Base-by-base conservation (phyloP, 2,888 invertebrate species). In the Diloba caeruleocephala region DNA sequence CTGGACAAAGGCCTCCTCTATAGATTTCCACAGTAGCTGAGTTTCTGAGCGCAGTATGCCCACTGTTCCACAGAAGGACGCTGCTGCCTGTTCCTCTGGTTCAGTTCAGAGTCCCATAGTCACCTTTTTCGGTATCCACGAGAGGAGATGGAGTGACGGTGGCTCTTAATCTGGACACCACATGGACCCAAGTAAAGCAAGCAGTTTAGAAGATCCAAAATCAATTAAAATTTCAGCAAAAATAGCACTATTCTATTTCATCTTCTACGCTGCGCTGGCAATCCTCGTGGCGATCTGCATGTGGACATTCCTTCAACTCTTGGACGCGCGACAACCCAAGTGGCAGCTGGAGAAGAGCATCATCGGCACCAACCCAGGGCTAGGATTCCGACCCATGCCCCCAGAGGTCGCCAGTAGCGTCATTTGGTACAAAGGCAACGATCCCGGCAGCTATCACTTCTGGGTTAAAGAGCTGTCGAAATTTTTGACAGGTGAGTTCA, bases 301-400 rank as follows among this genome's bases (percentile, higher is more conserved):
- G 95, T 97, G 98, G 96, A 97, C 97, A 55, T 99, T 99, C 94
- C 96, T 97, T 71, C 97, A 97, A 87, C 98, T 98, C 0, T 89
- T 99, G 78, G 98, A 98, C 87, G 95, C 96, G n/a, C 95, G 97
- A 72, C 95, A 96, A 81, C 99, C 99, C 6, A 97, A 96, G 88
- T 99, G 98, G 97, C 96, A 96, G 83, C 94, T 98, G 57, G 96
- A 97, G 23, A 88, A 95, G 51, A 98, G 98, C 56, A 95, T 98
- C 74, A 98, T 99, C 78, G 99, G 99, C 78, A 97, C 97, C 71
- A 99, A 98, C 94, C 99, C 99, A 67, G 99, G 99, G 43, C 94
- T 99, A 48, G 99, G 99, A 59, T 99, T 98, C 91, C 95, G 99
- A 65, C 99, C 99, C 5, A 96, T 97, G 94, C 98, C 99, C 5